phyloP scores from a whole-genome alignment of 2,113 vertebrate species.

The Paramisgurnus dabryanus region DNA sequence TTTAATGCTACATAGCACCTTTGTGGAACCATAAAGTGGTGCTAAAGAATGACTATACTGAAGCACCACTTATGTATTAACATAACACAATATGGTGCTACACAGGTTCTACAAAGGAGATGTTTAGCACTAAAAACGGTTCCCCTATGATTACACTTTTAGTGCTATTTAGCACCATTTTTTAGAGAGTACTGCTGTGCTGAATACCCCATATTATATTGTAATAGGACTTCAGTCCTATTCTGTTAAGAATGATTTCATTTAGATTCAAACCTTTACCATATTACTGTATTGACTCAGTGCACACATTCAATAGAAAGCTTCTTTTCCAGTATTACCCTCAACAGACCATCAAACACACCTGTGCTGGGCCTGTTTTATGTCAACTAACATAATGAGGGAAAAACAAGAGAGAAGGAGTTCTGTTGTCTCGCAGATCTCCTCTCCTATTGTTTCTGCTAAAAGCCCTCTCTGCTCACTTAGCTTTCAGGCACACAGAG shows the following conservation, averaged over 20 bases:
- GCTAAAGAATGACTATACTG: too few species aligned
- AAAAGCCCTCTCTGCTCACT: conserved; percentile 61
- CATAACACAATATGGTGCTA: too few species aligned
- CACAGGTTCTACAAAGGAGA: too few species aligned
- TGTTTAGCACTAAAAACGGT: too few species aligned
- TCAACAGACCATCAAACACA: conserved; percentile 68
- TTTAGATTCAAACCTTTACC: conserved; percentile 38
- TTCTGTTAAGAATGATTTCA: conserved; percentile 11
- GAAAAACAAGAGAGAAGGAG: conserved; percentile 59
- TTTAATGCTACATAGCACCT: too few species aligned
- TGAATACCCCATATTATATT: conserved; percentile 4
- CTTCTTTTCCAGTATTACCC: conserved; percentile 45
- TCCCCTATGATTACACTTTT: too few species aligned
- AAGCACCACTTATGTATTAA: too few species aligned
- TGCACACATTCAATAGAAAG: conserved; percentile 26
- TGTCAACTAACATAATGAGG: conserved; percentile 65
- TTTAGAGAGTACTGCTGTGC: not conserved
- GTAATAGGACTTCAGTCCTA: not conserved
- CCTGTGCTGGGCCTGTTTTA: conserved; percentile 61
- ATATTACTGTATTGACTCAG: conserved; percentile 42
- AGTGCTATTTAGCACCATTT: not conserved
- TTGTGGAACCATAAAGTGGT: too few species aligned
- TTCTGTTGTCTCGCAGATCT: conserved; percentile 70
- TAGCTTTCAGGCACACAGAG: conserved; percentile 55
- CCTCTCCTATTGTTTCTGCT: conserved; percentile 62